phyloP scores from a whole-genome alignment of 1,140 invertebrate species.

The Lycorma delicatula region DNA sequence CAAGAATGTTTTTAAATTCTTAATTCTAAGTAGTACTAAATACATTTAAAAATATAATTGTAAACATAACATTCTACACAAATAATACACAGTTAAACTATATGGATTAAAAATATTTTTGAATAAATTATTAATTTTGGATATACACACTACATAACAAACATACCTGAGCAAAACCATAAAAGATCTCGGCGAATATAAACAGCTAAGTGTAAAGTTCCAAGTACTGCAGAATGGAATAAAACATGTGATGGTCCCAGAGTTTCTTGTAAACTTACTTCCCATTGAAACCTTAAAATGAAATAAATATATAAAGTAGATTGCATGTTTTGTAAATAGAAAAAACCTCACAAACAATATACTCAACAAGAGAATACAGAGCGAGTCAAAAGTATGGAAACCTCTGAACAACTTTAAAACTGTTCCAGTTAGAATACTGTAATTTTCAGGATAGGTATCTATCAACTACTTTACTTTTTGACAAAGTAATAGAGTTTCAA shows the following conservation, averaged over 20 bases:
- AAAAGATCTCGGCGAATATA: constrained; percentile 84
- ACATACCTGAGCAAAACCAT: constrained; percentile 72
- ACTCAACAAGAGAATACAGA: background rate
- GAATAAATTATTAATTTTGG: too few species aligned
- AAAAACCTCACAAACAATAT: background rate
- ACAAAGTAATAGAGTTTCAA: too few species aligned
- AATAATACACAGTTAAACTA: background rate
- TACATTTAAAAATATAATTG: too few species aligned
- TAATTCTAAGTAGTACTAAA: too few species aligned
- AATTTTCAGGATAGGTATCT: too few species aligned
- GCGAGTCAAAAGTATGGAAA: too few species aligned
- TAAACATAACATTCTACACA: too few species aligned
- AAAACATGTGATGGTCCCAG: constrained; percentile 84
- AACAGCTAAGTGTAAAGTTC: constrained; percentile 76
- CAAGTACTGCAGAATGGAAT: constrained; percentile 68
- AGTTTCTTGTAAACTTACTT: constrained; percentile 81
- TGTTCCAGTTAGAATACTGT: too few species aligned
- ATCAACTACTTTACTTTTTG: too few species aligned
- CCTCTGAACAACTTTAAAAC: too few species aligned
- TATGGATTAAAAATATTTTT: background rate
- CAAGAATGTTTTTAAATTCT: too few species aligned
- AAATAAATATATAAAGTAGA: background rate
- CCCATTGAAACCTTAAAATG: constrained; percentile 66
- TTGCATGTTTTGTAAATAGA: background rate
- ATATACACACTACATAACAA: too few species aligned